Percentiles rank a stretch among this genome's conserved stretches.
Conservation (phyloP, 2,113 vertebrate genomes). For the Apodemus sylvaticus region DNA sequence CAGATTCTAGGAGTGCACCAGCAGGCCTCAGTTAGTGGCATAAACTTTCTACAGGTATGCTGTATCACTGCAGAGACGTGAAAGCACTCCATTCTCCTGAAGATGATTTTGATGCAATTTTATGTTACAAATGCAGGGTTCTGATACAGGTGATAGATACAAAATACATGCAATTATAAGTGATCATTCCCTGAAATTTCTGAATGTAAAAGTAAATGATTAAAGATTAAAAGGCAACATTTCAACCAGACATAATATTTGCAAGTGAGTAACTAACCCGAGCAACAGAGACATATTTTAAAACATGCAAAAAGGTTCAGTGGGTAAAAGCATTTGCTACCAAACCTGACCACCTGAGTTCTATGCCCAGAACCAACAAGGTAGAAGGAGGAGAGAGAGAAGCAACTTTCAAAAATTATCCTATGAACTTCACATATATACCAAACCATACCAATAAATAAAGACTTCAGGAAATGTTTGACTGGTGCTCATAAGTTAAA, state of each 20-base stretch:
- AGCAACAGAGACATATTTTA: not conserved
- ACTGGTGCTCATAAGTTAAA: not conserved
- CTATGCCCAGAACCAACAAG: not conserved
- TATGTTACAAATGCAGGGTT: not conserved
- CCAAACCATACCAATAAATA: not conserved
- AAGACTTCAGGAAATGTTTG: not conserved
- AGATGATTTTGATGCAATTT: not conserved
- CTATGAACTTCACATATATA: not conserved
- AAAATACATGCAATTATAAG: not conserved
- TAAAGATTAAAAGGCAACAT: not conserved
- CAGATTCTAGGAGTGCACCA: not conserved
- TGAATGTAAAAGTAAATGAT: not conserved
- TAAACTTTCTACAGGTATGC: not conserved
- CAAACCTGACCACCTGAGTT: not conserved
- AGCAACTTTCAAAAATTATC: not conserved
- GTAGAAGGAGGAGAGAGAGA: not conserved
- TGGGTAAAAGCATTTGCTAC: not conserved
- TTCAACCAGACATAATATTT: not conserved
- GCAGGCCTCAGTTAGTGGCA: not conserved
- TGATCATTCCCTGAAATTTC: not conserved
- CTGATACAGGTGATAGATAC: not conserved
- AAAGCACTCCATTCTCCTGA: not conserved
- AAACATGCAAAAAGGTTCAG: not conserved
- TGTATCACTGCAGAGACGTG: not conserved
- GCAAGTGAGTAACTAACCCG: not conserved